Evolutionary conservation across 2,113 vertebrate genomes (phyloP), one percentile per base, ranked within the genome.

Genomic region (Dinomys branickii): DNA sequence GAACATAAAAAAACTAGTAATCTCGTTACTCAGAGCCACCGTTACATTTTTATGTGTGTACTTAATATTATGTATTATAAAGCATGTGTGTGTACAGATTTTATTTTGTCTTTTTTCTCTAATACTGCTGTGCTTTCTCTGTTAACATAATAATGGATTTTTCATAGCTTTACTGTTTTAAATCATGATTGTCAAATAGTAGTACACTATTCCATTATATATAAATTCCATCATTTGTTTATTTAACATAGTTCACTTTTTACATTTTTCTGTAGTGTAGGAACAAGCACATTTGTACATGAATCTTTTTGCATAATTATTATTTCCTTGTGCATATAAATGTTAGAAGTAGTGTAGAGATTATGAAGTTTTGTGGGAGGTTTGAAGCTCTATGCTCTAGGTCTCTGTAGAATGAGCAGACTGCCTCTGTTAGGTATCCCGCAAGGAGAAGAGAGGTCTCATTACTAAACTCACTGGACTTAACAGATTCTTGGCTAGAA

Each of bases 141-240:
- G 1, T 81, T 85, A 71, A 75, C 13, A 4, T 63, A 71, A 41
- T 93, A 58, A 20, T 44, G 14, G 22, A 80, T 80, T 89, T 95
- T 91, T n/a, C 24, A 24, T 69, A 41, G 44, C 35, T 35, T 90
- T 86, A 17, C 10, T 83, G 1, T 80, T 82, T 94, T 61, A 95
- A 96, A 91, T 83, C 38, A 59, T 38, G 12, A 17, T 94, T 73
- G 11, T 84, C 87, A 93, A 54, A 26, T 44, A 69, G 71, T 6
- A 81, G 78, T 63, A 83, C 13, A 50, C 52, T 82, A 19, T 56
- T 81, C 58, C 85, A 22, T 78, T 78, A 47, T 58, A 20, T 77
- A 20, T 65, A 82, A 91, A 88, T 73, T 80, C 9, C 20, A 75
- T 80, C 63, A 73, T 91, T 78, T 88, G 65, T 75, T 95, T 94